A percentile compares a stretch with the other conserved stretches of the same genome.
Evolutionary conservation across 2,797 vertebrate species (phyloP).

Genomic region (Malurus splendens): DNA sequence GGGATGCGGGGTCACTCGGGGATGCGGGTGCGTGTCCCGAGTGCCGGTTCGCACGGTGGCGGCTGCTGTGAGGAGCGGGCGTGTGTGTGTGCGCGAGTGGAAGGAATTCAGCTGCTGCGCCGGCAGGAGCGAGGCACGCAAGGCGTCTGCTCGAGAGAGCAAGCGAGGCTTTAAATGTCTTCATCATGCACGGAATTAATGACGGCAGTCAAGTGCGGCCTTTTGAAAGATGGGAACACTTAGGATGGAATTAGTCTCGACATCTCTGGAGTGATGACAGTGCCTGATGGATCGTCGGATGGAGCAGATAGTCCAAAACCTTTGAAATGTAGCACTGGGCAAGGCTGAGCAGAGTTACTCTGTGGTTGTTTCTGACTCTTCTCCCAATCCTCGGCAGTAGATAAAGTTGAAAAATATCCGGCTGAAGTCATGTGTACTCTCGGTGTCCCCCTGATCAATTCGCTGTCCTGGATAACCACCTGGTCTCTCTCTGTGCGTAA

Average conservation of each 20-base stretch:
- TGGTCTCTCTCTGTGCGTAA: background rate
- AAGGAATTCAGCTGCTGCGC: background rate
- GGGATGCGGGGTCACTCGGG: background rate
- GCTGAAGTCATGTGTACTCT: background rate
- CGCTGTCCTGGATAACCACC: background rate
- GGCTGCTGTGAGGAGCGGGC: background rate
- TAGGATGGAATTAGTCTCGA: background rate
- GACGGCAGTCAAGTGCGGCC: background rate
- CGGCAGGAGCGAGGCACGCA: background rate
- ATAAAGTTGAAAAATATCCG: background rate
- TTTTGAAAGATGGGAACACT: background rate
- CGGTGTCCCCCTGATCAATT: background rate
- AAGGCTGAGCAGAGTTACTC: background rate
- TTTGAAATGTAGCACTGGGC: background rate
- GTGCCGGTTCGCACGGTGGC: background rate
- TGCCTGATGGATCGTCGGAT: background rate
- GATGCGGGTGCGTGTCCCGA: background rate
- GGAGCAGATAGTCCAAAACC: background rate
- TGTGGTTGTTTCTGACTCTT: background rate
- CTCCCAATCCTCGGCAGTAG: background rate
- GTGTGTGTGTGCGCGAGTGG: background rate
- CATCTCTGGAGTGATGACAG: background rate
- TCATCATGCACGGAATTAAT: background rate
- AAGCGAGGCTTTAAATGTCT: slow-evolving; percentile 13
- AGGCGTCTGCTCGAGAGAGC: background rate